Evolutionary conservation across 2,888 invertebrate species (phyloP).

Genomic region (Sisyra nigra): DNA sequence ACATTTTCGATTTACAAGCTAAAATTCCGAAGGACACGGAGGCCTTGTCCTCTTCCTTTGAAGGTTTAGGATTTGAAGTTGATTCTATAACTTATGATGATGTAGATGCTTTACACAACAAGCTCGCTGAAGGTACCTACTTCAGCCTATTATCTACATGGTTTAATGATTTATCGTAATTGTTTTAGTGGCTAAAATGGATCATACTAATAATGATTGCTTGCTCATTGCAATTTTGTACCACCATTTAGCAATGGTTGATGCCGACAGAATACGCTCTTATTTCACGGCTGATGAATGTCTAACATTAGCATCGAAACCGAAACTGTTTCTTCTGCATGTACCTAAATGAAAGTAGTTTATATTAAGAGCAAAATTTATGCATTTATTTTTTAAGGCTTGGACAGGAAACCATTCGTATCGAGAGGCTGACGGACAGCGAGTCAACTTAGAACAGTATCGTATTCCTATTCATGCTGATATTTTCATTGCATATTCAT

Average conservation of each 20-base stretch:
- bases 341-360: no score
- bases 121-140: no score
- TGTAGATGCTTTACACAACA: no score
- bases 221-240: constrained; percentile 69
- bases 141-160: no score
- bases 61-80: no score
- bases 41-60: no score
- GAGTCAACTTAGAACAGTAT: constrained; percentile 48
- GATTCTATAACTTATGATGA: no score
- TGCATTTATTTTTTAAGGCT: constrained; percentile 56
- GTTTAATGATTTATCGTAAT: no score
- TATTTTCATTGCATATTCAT: constrained; percentile 86
- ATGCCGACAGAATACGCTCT: constrained; percentile 68
- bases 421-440: constrained; percentile 61
- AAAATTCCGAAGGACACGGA: no score
- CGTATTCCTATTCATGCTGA: constrained; percentile 87
- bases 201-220: constrained; percentile 74
- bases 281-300: constrained; percentile 70
- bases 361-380: no score
- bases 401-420: constrained; percentile 87
- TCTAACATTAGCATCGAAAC: constrained; percentile 74
- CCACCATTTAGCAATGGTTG: constrained; percentile 76
- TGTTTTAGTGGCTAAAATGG: constrained; percentile 46
- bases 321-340: constrained; percentile 39
- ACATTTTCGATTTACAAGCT: no score